phyloP scores from a whole-genome alignment of 2,888 invertebrate genomes.

The Mycogona germanica region DNA sequence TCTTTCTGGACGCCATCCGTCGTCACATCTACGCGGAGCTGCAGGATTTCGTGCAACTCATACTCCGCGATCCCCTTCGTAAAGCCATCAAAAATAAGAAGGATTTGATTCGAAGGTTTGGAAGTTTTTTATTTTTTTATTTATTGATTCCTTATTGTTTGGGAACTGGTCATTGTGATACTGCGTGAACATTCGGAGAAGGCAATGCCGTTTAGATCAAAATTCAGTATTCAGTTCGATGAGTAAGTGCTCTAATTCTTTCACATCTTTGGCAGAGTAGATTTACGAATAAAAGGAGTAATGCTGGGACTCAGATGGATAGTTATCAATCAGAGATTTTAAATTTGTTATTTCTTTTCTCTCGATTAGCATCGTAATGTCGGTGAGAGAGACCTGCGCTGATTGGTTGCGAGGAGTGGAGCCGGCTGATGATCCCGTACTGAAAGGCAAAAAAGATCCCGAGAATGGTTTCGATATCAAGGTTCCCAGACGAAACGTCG shows the following conservation, averaged over 20 bases:
- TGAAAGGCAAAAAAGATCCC: slow-evolving; percentile 86
- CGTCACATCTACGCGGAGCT: slow-evolving; percentile 90
- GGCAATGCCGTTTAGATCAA: no score
- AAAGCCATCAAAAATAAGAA: slow-evolving; percentile 98
- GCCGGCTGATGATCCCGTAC: slow-evolving; percentile 79
- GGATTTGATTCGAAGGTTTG: slow-evolving; percentile 70
- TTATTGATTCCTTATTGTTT: neutral
- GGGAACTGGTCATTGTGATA: neutral
- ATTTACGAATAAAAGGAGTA: no score
- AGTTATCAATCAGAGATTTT: no score
- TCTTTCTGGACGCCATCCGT: slow-evolving; percentile 80
- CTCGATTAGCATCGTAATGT: slow-evolving; percentile 72
- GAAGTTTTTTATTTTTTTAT: neutral
- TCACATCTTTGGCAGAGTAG: no score
- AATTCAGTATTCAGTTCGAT: no score
- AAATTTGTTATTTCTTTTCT: neutral
- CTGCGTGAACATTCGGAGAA: no score
- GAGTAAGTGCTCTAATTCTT: no score
- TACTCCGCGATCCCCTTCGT: slow-evolving; percentile 76
- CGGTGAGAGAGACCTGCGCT: slow-evolving; percentile 92
- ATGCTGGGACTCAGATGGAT: no score
- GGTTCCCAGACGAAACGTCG: slow-evolving; percentile 84
- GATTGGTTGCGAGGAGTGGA: slow-evolving; percentile 91
- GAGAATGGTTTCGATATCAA: slow-evolving; percentile 85
- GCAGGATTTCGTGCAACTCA: slow-evolving; percentile 89